phyloP scores from a whole-genome alignment of 1,140 invertebrate genomes.

The Megathymus violae region DNA sequence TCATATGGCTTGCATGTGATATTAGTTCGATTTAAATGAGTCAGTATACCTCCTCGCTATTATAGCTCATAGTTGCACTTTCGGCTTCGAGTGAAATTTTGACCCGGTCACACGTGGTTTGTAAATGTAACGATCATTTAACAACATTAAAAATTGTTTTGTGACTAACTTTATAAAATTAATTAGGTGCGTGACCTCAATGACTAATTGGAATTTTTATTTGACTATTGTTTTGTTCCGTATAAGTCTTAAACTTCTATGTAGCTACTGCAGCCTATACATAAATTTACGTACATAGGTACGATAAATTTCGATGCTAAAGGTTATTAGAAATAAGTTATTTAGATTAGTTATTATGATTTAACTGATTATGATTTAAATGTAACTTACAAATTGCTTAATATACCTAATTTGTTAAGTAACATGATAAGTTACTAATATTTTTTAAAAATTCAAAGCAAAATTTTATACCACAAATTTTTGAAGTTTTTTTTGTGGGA shows the following conservation, averaged over 20 bases:
- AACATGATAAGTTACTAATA: conserved; percentile 14
- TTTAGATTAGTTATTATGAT: no score
- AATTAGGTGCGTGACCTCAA: conserved; percentile 9
- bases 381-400: no score
- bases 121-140: conserved; percentile 2
- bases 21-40: conserved; percentile 42
- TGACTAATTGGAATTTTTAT: conserved; percentile 22
- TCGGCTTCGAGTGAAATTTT: conserved; percentile 3
- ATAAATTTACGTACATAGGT: no score
- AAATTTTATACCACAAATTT: no score
- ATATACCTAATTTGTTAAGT: no score
- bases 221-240: conserved; percentile 3
- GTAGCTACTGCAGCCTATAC: no score
- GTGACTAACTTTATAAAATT: neutral
- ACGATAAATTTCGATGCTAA: no score
- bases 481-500: no score
- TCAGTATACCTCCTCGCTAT: neutral
- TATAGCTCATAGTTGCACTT: neutral
- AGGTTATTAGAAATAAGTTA: no score
- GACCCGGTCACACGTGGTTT: conserved; percentile 12
- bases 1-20: conserved; percentile 54
- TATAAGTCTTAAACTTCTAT: conserved; percentile 1
- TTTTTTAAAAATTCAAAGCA: no score
- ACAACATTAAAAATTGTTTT: neutral
- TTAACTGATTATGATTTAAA: no score